Base-by-base conservation (phyloP, 2,888 invertebrate species). In the Poecilobothrus nobilitatus region DNA sequence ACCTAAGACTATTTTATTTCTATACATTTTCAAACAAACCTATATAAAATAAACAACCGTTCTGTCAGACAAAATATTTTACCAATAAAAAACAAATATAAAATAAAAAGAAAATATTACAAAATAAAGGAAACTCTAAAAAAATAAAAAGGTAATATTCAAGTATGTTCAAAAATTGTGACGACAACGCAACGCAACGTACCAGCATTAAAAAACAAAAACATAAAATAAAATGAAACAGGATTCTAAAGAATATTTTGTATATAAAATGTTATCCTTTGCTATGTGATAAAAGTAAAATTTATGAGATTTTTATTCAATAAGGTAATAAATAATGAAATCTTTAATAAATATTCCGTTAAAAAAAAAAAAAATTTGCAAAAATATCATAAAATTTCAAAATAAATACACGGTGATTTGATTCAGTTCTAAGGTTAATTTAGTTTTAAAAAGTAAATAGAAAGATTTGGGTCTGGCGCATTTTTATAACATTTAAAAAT, bases 281-380 rank as follows among this genome's bases (percentile, higher is more conserved):
- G 53, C 53, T 15, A 53, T 53, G 53, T 53, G 53, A 53, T 53
- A 53, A 53, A 53, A 53, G 15, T 53, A 18, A 15, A 63, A 63
- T 63, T 63, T 63, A 63, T 63, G 63, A 63, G 63, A 63, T 63
- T 63, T 63, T 63, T 63, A 63, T 63, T 63, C 63, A 63, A 63
- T 63, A 63, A 63, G 63, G 27, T 63, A 63, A 63, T 63, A 63
- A 63, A 63, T 63, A 63, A 63, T 63, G 53, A 53, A 53, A 53
- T 53, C 53, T 53, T 18, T 53, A 53, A 53, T 53, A 53, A 53
- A 53, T 53, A 53, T 53, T 53, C 15, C 5, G 15, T 12, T 12
- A 53, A 53, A n/a, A 4, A 53, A 53, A 12, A 53, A 37, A 37
- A 37, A 37, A 37, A 37, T 37, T 8, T 4, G 27, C 27, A 27